These are phyloP conservation scores for Amazona guildingii DNA, from an alignment of 2,113 vertebrate genomes.

Conservation along the genomic window DNA sequence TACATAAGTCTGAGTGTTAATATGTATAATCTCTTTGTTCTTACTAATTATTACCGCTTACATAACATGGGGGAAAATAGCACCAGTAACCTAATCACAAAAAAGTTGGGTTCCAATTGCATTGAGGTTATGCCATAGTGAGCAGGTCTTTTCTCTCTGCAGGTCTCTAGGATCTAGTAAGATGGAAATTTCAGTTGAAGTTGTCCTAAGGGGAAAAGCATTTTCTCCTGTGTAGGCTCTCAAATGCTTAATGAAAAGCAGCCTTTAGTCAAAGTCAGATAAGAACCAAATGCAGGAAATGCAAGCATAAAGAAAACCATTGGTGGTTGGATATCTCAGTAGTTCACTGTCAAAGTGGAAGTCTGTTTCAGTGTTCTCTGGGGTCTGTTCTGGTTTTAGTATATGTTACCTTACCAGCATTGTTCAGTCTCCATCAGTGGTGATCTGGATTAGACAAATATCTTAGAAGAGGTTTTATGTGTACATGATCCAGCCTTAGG, in stretches of 20 bases:
- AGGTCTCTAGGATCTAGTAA: neutral
- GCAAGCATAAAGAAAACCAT: neutral
- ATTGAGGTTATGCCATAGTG: neutral
- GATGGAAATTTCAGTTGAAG: neutral
- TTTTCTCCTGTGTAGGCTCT: neutral
- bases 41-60: neutral
- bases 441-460: neutral
- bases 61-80: neutral
- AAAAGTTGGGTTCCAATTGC: neutral
- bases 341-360: neutral
- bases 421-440: neutral
- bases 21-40: neutral
- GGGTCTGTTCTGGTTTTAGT: neutral
- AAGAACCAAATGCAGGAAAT: neutral
- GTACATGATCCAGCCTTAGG: neutral
- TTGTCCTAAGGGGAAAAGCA: neutral
- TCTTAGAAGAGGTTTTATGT: neutral
- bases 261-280: neutral
- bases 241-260: neutral
- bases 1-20: neutral
- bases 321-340: neutral
- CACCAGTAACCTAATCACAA: neutral
- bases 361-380: neutral
- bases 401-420: neutral
- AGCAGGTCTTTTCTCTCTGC: neutral